Base-by-base conservation (phyloP, 2,797 vertebrate species). In the Mastacembelus armatus region DNA sequence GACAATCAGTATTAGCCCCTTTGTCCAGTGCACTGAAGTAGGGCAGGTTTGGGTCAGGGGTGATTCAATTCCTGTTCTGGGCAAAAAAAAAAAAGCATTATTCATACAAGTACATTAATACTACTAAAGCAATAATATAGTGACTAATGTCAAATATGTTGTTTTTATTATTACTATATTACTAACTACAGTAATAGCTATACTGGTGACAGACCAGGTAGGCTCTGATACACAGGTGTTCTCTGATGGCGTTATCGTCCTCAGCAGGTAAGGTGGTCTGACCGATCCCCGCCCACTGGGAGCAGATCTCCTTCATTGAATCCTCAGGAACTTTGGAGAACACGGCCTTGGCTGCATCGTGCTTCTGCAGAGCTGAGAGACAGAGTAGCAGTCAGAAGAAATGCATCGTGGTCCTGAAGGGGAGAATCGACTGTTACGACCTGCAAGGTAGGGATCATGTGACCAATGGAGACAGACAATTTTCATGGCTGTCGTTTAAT, bases 321-420 rank as follows among this genome's bases (percentile, higher is more conserved):
- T 99, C 98, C 45, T 95, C 96, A 0, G 98, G 97, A 24, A 99
- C 96, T 89, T 98, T 99, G 69, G 94, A 92, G 75, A 99, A 99
- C 32, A 98, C 97, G 7, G 94, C 95, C 80, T 98, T 99, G 52
- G 98, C 98, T 54, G 97, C 98, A 14, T 98, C 95, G 0, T 98
- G 95, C 80, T 99, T 99, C 89, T 98, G 97, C 65, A 95, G 94
- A 44, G 95, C 98, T 99, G 64, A 4, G 67, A 64, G 4, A 14
- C 2, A 26, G 16, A n/a, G n/a, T n/a, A n/a, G 26, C 30, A 67
- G 38, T 30, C 2, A 11, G 61, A 30, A 26, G 24, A 12, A 40
- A 40, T 19, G n/a, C n/a, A 36, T 36, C 35, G 36, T 36, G 15
- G 35, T 36, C 15, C 35, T 36, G 14, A 36, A 15, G 2, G 35